phyloP scores from a whole-genome alignment of 2,113 vertebrate species.

The Cyanoramphus novaezelandiae region DNA sequence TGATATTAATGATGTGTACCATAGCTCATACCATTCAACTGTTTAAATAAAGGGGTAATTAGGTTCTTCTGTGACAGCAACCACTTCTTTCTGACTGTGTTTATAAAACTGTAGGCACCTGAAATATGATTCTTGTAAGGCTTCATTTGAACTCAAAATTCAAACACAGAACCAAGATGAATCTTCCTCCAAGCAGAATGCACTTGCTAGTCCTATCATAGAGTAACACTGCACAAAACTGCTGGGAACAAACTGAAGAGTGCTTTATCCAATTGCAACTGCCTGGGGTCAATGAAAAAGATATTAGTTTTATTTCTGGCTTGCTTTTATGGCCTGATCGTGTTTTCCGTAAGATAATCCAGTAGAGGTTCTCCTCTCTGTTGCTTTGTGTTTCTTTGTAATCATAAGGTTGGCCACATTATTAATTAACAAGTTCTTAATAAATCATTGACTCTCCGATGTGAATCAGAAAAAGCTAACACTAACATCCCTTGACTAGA shows the following conservation, averaged over 20 bases:
- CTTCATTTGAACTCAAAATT: conserved; percentile 38
- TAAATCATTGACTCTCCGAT: conserved; percentile 43
- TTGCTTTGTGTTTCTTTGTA: conserved; percentile 40
- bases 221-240: conserved; percentile 47
- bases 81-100: not conserved
- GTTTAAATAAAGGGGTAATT: not conserved
- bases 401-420: not conserved
- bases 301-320: conserved; percentile 70
- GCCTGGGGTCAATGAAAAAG: conserved; percentile 61
- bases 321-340: conserved; percentile 51
- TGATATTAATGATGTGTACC: not conserved
- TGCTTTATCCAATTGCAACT: conserved; percentile 59
- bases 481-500: not conserved
- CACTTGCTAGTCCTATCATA: conserved; percentile 56
- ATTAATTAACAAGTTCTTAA: conserved; percentile 36
- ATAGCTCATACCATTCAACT: not conserved
- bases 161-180: conserved; percentile 23
- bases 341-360: conserved; percentile 56
- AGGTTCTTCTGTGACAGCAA: not conserved
- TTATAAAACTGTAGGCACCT: not conserved
- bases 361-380: conserved; percentile 37
- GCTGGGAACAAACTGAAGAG: conserved; percentile 58
- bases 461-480: conserved; percentile 6
- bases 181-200: conserved; percentile 58
- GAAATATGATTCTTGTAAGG: conserved; percentile 29